A percentile compares a stretch with the other conserved stretches of the same genome.
These are phyloP conservation scores for Dusona sp. DNA, from an alignment of 2,888 invertebrate species.

Conservation along the genomic window DNA sequence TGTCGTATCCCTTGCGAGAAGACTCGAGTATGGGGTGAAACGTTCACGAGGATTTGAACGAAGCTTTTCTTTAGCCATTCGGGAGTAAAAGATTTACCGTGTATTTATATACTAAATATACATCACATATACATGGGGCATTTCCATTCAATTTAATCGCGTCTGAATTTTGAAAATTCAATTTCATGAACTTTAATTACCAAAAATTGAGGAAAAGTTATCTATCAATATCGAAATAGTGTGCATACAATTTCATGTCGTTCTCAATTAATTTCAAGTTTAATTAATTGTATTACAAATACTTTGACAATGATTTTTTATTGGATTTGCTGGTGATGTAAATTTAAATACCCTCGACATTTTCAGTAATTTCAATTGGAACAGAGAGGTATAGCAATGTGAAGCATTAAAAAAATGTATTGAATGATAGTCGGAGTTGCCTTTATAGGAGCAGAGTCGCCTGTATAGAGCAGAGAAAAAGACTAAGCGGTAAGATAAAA, in stretches of 20 bases:
- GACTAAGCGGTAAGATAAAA: constrained; percentile 40
- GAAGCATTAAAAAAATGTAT: background rate
- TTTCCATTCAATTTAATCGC: background rate
- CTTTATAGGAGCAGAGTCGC: constrained; percentile 9
- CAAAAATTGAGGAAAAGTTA: background rate
- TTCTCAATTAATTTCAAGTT: background rate
- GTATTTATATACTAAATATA: constrained; percentile 49
- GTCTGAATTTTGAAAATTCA: background rate
- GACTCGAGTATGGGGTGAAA: constrained; percentile 21
- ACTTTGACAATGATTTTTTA: background rate
- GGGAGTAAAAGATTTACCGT: constrained; percentile 26
- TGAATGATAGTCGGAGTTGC: background rate
- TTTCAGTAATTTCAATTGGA: background rate
- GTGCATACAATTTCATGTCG: background rate
- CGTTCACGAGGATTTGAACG: constrained; percentile 44
- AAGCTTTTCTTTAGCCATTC: constrained; percentile 42
- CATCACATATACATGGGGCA: constrained; percentile 12
- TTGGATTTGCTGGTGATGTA: background rate
- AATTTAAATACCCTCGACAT: background rate
- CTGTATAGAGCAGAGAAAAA: constrained; percentile 30
- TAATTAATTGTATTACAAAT: background rate
- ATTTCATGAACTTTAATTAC: background rate
- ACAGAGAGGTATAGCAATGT: background rate
- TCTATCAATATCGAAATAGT: background rate
- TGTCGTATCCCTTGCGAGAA: constrained; percentile 14